Percentiles rank a stretch among this genome's conserved stretches.
These are phyloP conservation scores for Pelochelys cantorii DNA, from an alignment of 2,797 vertebrate species.

Conservation along the genomic window DNA sequence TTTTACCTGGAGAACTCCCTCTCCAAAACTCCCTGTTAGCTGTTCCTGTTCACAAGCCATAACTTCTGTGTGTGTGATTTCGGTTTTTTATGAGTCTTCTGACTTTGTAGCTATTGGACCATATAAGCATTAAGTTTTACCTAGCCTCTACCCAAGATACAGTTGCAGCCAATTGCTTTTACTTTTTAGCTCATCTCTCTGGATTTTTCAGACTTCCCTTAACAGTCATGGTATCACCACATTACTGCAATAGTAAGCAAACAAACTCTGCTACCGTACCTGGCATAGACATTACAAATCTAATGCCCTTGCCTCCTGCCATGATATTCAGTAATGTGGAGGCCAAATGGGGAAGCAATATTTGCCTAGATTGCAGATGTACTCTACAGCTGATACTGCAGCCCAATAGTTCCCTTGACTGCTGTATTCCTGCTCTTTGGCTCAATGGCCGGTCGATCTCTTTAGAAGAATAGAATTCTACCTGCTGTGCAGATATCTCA, in stretches of 20 bases:
- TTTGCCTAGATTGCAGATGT: background rate
- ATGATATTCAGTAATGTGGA: background rate
- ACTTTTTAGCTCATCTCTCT: background rate
- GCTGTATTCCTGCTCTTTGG: background rate
- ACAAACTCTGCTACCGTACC: background rate
- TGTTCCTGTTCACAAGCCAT: too few relatives aligned
- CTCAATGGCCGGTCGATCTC: background rate
- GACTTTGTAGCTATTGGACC: background rate
- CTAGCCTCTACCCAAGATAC: background rate
- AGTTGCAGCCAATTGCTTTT: background rate
- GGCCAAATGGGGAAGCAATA: background rate
- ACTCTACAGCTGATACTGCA: background rate
- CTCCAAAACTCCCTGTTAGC: too few relatives aligned
- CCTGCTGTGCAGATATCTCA: background rate
- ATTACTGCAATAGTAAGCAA: background rate
- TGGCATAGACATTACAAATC: background rate
- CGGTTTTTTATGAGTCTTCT: background rate
- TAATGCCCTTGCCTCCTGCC: background rate
- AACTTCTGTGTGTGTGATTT: background rate
- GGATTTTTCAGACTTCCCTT: background rate
- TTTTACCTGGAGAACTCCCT: too few relatives aligned
- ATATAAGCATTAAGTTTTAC: background rate
- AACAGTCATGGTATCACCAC: rapidly evolving
- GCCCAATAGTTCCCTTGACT: background rate
- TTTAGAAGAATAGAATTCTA: background rate